These are phyloP conservation scores for Lordiphosa mommai DNA, from an alignment of 1,140 invertebrate genomes.

Conservation along the genomic window DNA sequence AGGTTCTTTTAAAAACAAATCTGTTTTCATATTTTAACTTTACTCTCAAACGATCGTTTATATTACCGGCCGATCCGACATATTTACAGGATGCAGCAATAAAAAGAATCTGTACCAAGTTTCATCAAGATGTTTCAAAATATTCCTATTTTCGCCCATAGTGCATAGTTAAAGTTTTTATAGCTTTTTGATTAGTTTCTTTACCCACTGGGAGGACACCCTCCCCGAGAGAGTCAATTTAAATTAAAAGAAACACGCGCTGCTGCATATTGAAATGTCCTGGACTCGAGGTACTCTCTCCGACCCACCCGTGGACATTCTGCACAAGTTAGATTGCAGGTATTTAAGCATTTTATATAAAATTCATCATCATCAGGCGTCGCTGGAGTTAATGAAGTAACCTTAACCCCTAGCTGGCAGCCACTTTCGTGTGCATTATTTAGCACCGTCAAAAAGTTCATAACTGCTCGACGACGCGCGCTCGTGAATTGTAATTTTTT, in stretches of 20 bases:
- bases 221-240: conserved; percentile 56
- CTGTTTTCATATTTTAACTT: no score
- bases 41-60: no score
- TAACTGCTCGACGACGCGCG: conserved; percentile 54
- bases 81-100: no score
- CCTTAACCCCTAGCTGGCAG: conserved; percentile 23
- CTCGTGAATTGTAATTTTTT: conserved; percentile 76
- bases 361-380: conserved; percentile 70
- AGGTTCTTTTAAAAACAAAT: no score
- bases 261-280: conserved; percentile 60
- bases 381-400: conserved; percentile 61
- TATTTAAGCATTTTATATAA: conserved; percentile 78
- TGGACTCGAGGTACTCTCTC: not conserved
- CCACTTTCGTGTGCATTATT: conserved; percentile 67
- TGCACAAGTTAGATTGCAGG: conserved; percentile 77
- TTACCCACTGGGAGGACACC: conserved; percentile 26
- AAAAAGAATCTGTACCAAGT: no score
- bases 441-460: conserved; percentile 75
- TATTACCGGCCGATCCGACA: no score
- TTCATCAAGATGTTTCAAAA: not conserved
- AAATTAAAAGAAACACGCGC: conserved; percentile 63
- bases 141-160: not conserved
- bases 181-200: conserved; percentile 77
- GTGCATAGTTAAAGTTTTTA: conserved; percentile 36
- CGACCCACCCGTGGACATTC: conserved; percentile 19